Conservation (phyloP, 2,113 vertebrate species). For the Lophura nycthemera region DNA sequence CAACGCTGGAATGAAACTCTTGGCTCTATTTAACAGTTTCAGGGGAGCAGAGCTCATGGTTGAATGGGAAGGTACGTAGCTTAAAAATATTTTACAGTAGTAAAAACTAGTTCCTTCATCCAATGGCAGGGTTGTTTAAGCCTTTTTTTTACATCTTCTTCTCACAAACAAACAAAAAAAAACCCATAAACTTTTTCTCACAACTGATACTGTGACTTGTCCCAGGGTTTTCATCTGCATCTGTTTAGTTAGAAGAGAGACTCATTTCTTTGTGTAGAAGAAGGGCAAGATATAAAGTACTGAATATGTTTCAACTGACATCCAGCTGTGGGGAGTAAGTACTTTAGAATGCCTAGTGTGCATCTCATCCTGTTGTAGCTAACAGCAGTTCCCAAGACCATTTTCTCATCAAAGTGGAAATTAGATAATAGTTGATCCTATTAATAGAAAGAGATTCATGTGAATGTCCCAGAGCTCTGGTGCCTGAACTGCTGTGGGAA, state of each 20-base stretch:
- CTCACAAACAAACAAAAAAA: no score
- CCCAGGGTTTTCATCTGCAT: not conserved
- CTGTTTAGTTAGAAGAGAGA: not conserved
- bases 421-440: not conserved
- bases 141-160: not conserved
- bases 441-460: not conserved
- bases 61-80: not conserved
- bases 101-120: not conserved
- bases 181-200: not conserved
- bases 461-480: not conserved
- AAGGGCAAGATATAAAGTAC: not conserved
- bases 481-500: not conserved
- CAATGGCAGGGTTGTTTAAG: not conserved
- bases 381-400: not conserved
- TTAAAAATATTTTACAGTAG: accelerated
- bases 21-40: not conserved
- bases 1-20: not conserved
- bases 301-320: not conserved
- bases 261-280: not conserved
- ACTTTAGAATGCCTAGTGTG: not conserved
- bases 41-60: not conserved
- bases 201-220: not conserved
- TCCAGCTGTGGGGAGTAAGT: not conserved
- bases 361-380: not conserved
- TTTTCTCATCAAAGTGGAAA: not conserved